phyloP scores from a whole-genome alignment of 2,888 invertebrate genomes.

The Melanotus villosus region DNA sequence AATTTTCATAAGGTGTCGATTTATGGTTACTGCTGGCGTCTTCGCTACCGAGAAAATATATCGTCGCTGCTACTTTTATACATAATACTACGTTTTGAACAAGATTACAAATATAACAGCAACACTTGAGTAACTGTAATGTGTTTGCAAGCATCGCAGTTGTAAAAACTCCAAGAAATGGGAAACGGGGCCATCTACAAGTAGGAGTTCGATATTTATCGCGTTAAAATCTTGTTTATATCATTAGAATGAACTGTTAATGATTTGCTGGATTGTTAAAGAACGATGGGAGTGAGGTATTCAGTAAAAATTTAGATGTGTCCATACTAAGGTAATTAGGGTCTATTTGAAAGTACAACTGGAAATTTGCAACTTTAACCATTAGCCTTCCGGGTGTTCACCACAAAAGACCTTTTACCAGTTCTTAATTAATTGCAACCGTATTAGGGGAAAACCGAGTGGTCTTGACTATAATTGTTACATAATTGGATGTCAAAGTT shows the following conservation, averaged over 20 bases:
- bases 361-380: constrained; percentile 8
- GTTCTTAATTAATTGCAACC: constrained; percentile 3
- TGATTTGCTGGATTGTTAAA: background rate
- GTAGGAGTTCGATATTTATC: constrained; percentile 1
- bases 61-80: too few species aligned
- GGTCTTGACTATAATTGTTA: too few species aligned
- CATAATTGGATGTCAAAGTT: too few species aligned
- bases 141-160: constrained; percentile 7
- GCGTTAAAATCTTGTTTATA: constrained; percentile 26
- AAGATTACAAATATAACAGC: constrained; percentile 16
- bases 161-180: background rate
- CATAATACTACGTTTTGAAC: background rate
- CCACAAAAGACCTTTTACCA: constrained; percentile 2
- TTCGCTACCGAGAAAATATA: too few species aligned
- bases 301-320: constrained; percentile 2
- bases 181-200: constrained; percentile 24
- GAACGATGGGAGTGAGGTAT: background rate
- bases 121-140: background rate
- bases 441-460: too few species aligned
- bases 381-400: background rate
- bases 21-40: too few species aligned
- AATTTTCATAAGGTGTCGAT: too few species aligned
- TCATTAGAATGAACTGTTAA: constrained; percentile 31
- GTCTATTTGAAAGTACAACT: constrained; percentile 8
- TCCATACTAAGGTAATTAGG: background rate